A percentile compares a stretch with the other conserved stretches of the same genome.
These are phyloP conservation scores for Osedax frankpressi DNA, from an alignment of 2,888 invertebrate species.

Conservation along the genomic window DNA sequence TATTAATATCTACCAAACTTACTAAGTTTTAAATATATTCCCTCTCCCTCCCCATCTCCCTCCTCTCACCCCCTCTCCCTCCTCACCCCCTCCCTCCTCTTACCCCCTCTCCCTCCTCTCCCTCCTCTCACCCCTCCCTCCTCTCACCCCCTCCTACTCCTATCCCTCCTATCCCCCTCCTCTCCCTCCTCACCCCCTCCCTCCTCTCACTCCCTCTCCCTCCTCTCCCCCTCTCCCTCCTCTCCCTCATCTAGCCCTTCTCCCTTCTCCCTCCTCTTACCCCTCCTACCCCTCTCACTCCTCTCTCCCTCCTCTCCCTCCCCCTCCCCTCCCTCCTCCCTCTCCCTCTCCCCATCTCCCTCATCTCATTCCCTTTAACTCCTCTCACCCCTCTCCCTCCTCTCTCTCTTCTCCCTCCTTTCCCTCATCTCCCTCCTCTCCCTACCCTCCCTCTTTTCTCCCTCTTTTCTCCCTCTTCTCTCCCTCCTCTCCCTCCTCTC, in stretches of 20 bases:
- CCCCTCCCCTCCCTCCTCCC: too few species aligned
- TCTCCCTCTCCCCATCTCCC: too few species aligned
- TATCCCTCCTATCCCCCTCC: background rate
- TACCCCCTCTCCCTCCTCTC: background rate
- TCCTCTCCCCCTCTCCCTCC: background rate
- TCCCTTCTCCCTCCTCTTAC: background rate
- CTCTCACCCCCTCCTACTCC: background rate
- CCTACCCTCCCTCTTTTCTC: constrained; percentile 1
- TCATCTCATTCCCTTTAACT: too few species aligned
- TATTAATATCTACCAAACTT: too few species aligned
- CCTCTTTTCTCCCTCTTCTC: background rate
- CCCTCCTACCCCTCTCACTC: background rate
- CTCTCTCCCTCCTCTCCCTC: background rate
- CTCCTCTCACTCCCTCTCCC: background rate
- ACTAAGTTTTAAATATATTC: too few species aligned
- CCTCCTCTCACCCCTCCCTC: background rate
- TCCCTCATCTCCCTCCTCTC: background rate
- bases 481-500: background rate
- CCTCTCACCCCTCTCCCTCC: too few species aligned
- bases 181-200: background rate
- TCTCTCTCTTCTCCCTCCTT: background rate
- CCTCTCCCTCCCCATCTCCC: background rate
- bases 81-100: background rate
- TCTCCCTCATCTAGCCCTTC: background rate
- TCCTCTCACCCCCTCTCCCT: background rate